phyloP scores from a whole-genome alignment of 2,113 vertebrate species.

The Misgurnus anguillicaudatus region DNA sequence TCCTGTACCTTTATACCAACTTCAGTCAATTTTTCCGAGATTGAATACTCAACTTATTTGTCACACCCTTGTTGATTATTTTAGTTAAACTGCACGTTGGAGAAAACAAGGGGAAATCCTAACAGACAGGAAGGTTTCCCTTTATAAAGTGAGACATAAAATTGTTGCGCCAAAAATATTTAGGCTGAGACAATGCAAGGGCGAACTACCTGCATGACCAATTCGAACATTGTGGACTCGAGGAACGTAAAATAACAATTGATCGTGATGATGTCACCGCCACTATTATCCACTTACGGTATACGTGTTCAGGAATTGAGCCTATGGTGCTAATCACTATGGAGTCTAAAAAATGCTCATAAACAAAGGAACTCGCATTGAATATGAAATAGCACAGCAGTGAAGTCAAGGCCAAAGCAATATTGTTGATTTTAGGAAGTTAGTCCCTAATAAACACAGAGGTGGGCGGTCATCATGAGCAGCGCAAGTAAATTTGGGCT shows the following conservation, averaged over 20 bases:
- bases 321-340: constrained; percentile 46
- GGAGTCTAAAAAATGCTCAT: constrained; percentile 57
- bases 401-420: constrained; percentile 73
- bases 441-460: constrained; percentile 71
- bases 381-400: constrained; percentile 65
- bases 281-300: neutral
- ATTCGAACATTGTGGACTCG: constrained; percentile 13
- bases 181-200: constrained; percentile 66
- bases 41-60: constrained; percentile 12
- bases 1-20: neutral
- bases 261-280: constrained; percentile 55
- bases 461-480: constrained; percentile 49
- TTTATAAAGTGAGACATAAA: constrained; percentile 66
- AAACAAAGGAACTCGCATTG: constrained; percentile 74
- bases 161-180: constrained; percentile 69
- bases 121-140: constrained; percentile 70
- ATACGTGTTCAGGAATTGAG: constrained; percentile 28
- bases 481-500: constrained; percentile 64
- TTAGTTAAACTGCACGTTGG: constrained; percentile 56
- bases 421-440: constrained; percentile 79
- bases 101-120: constrained; percentile 76
- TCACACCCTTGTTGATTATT: constrained; percentile 55
- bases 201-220: constrained; percentile 56
- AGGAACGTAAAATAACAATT: constrained; percentile 50
- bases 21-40: neutral